phyloP scores from a whole-genome alignment of 2,113 vertebrate genomes.

The Machaerirhynchus nigripectus region DNA sequence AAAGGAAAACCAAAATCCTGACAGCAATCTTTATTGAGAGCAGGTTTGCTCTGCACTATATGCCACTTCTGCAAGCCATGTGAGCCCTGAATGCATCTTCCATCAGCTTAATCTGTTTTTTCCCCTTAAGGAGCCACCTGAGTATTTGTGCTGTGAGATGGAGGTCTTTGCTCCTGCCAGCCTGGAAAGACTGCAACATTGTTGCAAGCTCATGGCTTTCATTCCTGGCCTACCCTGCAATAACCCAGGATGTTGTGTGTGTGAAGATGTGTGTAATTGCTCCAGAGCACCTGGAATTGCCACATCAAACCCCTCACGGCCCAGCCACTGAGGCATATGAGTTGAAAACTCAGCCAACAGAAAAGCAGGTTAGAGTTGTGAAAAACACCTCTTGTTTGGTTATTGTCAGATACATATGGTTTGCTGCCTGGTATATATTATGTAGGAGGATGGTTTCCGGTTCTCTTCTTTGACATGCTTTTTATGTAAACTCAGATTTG shows the following conservation, averaged over 20 bases:
- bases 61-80: background rate
- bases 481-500: background rate
- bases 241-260: background rate
- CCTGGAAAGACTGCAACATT: background rate
- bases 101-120: background rate
- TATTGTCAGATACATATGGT: fast-evolving
- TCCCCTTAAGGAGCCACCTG: background rate
- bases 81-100: background rate
- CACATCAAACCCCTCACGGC: fast-evolving
- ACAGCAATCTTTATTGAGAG: background rate
- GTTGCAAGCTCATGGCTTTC: background rate
- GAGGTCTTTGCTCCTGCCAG: background rate
- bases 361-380: background rate
- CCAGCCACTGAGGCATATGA: fast-evolving
- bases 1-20: background rate
- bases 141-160: background rate
- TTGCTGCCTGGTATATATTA: background rate
- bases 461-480: background rate
- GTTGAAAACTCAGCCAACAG: background rate
- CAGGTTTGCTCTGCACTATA: background rate
- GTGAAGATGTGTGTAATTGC: background rate
- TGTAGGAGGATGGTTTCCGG: background rate
- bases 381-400: background rate
- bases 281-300: background rate
- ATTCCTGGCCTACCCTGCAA: background rate